Evolutionary conservation across 2,888 invertebrate genomes (phyloP).

Genomic region (Aradus depressus): DNA sequence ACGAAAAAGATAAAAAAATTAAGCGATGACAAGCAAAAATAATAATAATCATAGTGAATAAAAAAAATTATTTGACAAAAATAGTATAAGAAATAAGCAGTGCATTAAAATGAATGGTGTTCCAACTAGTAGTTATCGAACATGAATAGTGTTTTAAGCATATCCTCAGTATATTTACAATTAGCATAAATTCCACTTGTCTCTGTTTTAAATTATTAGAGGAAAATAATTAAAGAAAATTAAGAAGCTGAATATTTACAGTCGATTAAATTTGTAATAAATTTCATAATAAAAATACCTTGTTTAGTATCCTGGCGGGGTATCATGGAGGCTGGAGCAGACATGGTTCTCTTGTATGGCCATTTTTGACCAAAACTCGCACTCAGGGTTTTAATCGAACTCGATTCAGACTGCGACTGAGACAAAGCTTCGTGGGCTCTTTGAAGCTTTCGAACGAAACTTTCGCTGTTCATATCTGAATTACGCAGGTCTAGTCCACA

Average conservation of each 20-base stretch:
- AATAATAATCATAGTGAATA: conserved; percentile 3
- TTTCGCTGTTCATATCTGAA: conserved; percentile 76
- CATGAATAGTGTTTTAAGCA: neutral
- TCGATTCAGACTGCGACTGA: conserved; percentile 51
- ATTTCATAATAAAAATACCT: conserved; percentile 27
- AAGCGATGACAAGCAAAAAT: conserved; percentile 14
- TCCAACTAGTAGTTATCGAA: neutral
- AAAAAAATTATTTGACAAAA: too few relatives aligned
- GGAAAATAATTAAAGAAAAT: conserved; percentile 3
- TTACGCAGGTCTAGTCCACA: conserved; percentile 63
- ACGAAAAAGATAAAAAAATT: too few relatives aligned
- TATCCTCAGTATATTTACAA: neutral
- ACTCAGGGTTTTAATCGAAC: conserved; percentile 60
- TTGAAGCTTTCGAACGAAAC: conserved; percentile 72
- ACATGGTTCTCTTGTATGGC: conserved; percentile 90
- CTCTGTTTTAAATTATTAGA: neutral
- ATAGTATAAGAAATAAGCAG: conserved; percentile 11
- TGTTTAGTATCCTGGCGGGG: conserved; percentile 61
- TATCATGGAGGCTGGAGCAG: conserved; percentile 77
- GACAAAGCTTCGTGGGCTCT: conserved; percentile 81
- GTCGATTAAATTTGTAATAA: conserved; percentile 4
- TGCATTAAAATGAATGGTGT: conserved; percentile 9
- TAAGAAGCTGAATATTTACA: conserved; percentile 14
- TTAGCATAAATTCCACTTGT: neutral
- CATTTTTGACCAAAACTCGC: conserved; percentile 85